Base-by-base conservation (phyloP, 2,113 vertebrate genomes). In the Entosphenus tridentatus region DNA sequence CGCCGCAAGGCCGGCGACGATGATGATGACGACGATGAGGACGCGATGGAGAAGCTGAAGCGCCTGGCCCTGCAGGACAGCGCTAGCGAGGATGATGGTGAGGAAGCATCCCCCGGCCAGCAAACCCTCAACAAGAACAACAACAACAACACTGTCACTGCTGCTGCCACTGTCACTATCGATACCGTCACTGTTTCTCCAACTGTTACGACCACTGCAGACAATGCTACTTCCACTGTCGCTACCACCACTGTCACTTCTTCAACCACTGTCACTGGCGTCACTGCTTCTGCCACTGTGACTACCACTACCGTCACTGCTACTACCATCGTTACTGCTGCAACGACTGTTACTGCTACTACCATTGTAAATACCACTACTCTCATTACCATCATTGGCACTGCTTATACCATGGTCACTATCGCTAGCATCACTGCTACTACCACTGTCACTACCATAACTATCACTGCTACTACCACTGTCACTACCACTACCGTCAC, bases 1-100 rank as follows among this genome's bases (percentile, higher is more conserved):
- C 80, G 80, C 12, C 73, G 75, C 73, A 80, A 75, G 39, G 83
- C 77, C 18, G 80, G 77, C 10, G 78, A 21, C 2, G 83, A 79
- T 8, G 78, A 81, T 2, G 80, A 83, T 0, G 80, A 80, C 0
- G 82, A 84, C 1, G 81, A 83, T 13, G 80, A 81, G 2, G 80
- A 81, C 10, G 78, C 86, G 69, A 81, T 82, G 75, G 72, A 85
- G 72, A 83, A 79, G 55, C 77, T 91, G 57, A 84, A 86, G 70
- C 85, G 86, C 72, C 82, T 89, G 1, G 87, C 87, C 0, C 80
- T 85, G 5, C 81, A 84, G 57, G 77, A 80, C 56, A 86, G 84
- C 55, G 85, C 88, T 55, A 83, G 88, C 21, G 84, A 87, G 8
- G 77, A 78, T 1, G 78, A 81, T 8, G 82, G 84, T 16, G 77